Evolutionary conservation across 2,888 invertebrate genomes (phyloP).

Genomic region (Drosophila barbarae): DNA sequence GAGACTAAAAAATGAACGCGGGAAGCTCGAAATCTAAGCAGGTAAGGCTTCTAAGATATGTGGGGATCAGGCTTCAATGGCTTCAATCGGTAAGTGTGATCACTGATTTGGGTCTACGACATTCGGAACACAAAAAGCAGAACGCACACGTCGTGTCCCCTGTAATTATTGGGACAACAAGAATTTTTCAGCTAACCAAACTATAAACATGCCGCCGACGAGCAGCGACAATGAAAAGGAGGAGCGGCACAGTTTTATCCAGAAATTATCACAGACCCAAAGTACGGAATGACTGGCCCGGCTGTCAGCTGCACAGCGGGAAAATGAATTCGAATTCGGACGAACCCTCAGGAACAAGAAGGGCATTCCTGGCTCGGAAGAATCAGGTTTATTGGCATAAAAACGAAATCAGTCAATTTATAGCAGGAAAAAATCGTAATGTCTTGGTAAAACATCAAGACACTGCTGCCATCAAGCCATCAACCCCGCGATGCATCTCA

Average conservation of each 20-base stretch:
- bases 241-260: slow-evolving; percentile 24
- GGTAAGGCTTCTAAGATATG: background rate
- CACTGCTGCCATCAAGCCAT: background rate
- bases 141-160: slow-evolving; percentile 31
- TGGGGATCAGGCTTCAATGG: background rate
- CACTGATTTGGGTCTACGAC: background rate
- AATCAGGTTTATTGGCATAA: slow-evolving; percentile 1
- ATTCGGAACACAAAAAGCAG: background rate
- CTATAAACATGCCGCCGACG: slow-evolving; percentile 33
- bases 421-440: background rate
- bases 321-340: slow-evolving; percentile 16
- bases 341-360: slow-evolving; percentile 1
- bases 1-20: background rate
- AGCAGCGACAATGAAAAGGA: slow-evolving; percentile 18
- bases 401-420: slow-evolving; percentile 1
- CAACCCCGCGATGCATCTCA: background rate
- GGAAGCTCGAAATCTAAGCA: background rate
- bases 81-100: slow-evolving; percentile 7
- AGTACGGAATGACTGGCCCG: slow-evolving; percentile 5
- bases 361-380: background rate
- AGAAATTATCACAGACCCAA: slow-evolving; percentile 6
- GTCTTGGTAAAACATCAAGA: background rate
- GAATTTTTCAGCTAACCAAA: slow-evolving; percentile 18
- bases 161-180: slow-evolving; percentile 30
- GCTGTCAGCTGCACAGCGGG: slow-evolving; percentile 37